Evolutionary conservation across 2,888 invertebrate species (phyloP).

Genomic region (Polydrusus cervinus): DNA sequence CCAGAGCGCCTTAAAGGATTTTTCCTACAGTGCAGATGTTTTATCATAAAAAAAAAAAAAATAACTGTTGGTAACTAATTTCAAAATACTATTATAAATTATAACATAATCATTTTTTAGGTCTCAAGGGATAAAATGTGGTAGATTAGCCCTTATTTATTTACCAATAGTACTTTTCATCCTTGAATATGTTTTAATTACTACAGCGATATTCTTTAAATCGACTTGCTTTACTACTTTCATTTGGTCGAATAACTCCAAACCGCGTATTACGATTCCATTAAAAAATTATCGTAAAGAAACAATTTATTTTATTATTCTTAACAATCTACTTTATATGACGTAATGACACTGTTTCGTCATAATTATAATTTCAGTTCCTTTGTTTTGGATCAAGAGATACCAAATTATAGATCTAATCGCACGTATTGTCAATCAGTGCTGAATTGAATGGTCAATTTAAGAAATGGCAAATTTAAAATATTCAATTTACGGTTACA

Average conservation of each 20-base stretch:
- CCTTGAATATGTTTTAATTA: too few species aligned
- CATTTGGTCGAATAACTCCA: not conserved
- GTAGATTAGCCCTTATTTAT: too few species aligned
- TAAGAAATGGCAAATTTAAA: not conserved
- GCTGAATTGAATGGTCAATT: not conserved
- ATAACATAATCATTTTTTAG: too few species aligned
- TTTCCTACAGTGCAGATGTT: too few species aligned
- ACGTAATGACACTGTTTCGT: not conserved
- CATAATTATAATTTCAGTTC: not conserved
- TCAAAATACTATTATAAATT: too few species aligned
- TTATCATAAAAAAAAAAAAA: too few species aligned
- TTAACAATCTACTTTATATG: slow-evolving; percentile 12
- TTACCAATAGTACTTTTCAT: too few species aligned
- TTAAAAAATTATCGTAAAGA: slow-evolving; percentile 4
- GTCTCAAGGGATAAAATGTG: too few species aligned
- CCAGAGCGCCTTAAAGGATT: too few species aligned
- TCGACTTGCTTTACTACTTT: not conserved
- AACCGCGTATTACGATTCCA: not conserved
- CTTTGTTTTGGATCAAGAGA: slow-evolving; percentile 10
- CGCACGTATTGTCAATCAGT: not conserved
- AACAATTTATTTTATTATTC: not conserved
- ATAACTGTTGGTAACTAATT: too few species aligned
- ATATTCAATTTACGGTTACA: not conserved
- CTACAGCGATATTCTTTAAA: not conserved
- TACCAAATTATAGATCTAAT: slow-evolving; percentile 9